These are phyloP conservation scores for Ciconia boyciana DNA, from an alignment of 2,113 vertebrate genomes.

Conservation along the genomic window DNA sequence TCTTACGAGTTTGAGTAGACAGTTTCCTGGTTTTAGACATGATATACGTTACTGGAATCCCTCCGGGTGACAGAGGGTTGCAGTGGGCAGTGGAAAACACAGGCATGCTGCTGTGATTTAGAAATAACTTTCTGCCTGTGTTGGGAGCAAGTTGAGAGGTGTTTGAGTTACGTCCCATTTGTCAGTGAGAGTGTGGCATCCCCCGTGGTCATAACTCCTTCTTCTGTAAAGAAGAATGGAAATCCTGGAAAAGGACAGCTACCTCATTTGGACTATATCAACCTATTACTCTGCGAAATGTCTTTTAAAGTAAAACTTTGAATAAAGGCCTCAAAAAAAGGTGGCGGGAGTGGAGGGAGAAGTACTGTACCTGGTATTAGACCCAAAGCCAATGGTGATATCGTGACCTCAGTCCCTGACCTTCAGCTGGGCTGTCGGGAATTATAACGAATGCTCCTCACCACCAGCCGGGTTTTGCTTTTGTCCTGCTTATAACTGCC, in stretches of 20 bases:
- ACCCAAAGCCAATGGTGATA: not conserved
- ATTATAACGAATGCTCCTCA: not conserved
- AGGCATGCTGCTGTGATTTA: not conserved
- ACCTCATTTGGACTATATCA: not conserved
- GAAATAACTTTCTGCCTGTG: not conserved
- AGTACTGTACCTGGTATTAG: not conserved
- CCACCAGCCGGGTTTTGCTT: slow-evolving; percentile 31
- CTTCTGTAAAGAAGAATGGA: not conserved
- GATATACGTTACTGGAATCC: not conserved
- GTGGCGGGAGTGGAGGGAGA: not conserved
- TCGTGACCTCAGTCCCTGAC: not conserved
- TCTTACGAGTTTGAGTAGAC: not conserved
- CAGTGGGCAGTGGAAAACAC: not conserved
- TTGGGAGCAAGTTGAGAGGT: not conserved
- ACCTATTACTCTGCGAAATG: not conserved
- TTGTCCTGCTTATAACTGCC: slow-evolving; percentile 19
- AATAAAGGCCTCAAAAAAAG: not conserved
- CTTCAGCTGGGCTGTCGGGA: not conserved
- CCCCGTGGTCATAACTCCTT: not conserved
- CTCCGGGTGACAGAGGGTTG: not conserved
- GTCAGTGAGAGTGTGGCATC: not conserved
- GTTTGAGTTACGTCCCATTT: not conserved
- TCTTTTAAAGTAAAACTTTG: not conserved
- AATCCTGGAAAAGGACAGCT: not conserved
- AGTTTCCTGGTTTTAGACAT: not conserved